Evolutionary conservation across 2,113 vertebrate species (phyloP).

Genomic region (Spea bombifrons): DNA sequence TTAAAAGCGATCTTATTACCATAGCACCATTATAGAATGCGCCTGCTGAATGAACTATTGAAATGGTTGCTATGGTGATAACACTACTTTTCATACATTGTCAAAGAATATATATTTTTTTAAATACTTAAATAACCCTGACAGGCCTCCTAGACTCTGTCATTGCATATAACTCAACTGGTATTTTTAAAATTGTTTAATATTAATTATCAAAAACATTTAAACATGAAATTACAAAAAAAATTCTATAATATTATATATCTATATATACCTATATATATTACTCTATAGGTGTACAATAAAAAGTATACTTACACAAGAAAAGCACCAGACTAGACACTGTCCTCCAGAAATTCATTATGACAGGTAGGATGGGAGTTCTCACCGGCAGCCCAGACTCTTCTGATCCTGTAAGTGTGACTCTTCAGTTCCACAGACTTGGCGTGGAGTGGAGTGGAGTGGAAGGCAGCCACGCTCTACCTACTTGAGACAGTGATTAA

Average conservation of each 20-base stretch:
- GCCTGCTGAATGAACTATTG: no score
- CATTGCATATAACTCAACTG: no score
- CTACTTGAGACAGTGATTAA: slow-evolving; percentile 20
- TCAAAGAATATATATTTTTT: no score
- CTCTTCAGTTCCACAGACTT: not conserved
- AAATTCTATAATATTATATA: not conserved
- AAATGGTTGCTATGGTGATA: no score
- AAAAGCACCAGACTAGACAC: slow-evolving; percentile 12
- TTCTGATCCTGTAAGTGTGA: not conserved
- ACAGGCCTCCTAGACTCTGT: no score
- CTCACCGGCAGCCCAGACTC: not conserved
- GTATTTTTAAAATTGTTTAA: no score
- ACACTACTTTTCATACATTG: no score
- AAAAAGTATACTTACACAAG: slow-evolving; percentile 9
- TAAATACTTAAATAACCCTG: no score
- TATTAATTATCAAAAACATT: not conserved
- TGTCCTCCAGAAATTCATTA: slow-evolving; percentile 25
- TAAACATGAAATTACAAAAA: not conserved
- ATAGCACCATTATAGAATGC: no score
- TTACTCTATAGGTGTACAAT: not conserved
- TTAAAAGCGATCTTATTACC: no score
- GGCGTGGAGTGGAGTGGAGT: not conserved
- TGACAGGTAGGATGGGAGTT: slow-evolving; percentile 5
- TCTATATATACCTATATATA: not conserved
- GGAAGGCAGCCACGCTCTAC: slow-evolving; percentile 8